Base-by-base conservation (phyloP, 2,888 invertebrate species). In the Tinea trinotella region DNA sequence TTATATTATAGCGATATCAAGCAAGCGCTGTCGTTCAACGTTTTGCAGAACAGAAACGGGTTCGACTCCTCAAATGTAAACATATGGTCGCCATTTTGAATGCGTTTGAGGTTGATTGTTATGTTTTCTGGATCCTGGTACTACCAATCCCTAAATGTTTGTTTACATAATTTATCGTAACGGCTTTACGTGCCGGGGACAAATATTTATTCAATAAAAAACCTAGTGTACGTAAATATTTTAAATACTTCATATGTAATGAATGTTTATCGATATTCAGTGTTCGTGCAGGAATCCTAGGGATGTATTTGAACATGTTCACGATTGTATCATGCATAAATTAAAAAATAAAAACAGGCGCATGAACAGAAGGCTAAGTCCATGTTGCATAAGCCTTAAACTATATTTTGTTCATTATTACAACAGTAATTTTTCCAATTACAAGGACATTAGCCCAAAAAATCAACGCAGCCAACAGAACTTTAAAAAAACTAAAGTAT, bases 401-500 rank as follows among this genome's bases (percentile, higher is more conserved):
- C 15, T 15, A 40, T 6, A 13, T 40, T 15, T 40, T 40, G n/a
- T 10, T 4, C 7, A 30, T 10, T 7, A 2, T 1, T 4, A 7
- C 30, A 4, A n/a, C 7, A 10, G n/a, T 4, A 30, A 30, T 7
- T 10, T 30, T 10, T 30, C 7, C 30, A 30, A 30, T 30, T 30
- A 30, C 30, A 30, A 30, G 30, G 30, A 30, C 30, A 10, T 30
- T 30, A 30, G 30, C 19, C 46, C 19, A 10, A 44, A 55, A 56
- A 54, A 49, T 50, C 52, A 50, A 55, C n/a, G 56, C 56, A 58
- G 57, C 56, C 56, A 58, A 58, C 52, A 24, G 36, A 57, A 57
- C 17, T 24, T 12, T 15, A 24, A 50, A 3, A 18, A 24, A 40
- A 48, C 46, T 40, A 6, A 36, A 36, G 3, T 4, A 4, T 53